Conservation (phyloP, 2,888 invertebrate species). For the Petrophora chlorosata region DNA sequence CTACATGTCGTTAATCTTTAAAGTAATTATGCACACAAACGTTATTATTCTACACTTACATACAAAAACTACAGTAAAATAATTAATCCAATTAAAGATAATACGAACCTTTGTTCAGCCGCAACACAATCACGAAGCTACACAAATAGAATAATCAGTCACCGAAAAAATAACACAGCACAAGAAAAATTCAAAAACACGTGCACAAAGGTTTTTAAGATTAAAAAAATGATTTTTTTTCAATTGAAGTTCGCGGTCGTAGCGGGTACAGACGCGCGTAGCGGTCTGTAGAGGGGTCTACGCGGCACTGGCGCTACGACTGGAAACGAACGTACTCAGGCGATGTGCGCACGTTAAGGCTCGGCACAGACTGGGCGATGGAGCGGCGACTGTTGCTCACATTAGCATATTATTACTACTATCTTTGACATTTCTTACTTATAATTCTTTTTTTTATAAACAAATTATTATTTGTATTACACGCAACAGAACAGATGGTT, state of each 20-base stretch:
- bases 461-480: neutral
- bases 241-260: slow-evolving; percentile 45
- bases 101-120: slow-evolving; percentile 42
- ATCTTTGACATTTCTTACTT: no score
- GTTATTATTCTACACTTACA: neutral
- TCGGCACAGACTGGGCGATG: slow-evolving; percentile 37
- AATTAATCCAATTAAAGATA: slow-evolving; percentile 45
- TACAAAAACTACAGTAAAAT: slow-evolving; percentile 1
- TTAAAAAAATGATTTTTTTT: slow-evolving; percentile 2
- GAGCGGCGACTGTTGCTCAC: slow-evolving; percentile 13
- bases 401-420: no score
- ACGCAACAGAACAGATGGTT: no score
- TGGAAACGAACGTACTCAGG: slow-evolving; percentile 22
- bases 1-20: no score
- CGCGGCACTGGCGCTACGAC: slow-evolving; percentile 60
- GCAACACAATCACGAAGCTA: slow-evolving; percentile 41
- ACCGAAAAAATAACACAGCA: slow-evolving; percentile 43
- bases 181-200: slow-evolving; percentile 23
- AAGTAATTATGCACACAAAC: no score
- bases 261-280: slow-evolving; percentile 48
- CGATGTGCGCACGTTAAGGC: slow-evolving; percentile 56
- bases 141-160: slow-evolving; percentile 40
- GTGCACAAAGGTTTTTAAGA: slow-evolving; percentile 7
- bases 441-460: no score
- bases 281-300: slow-evolving; percentile 53